Evolutionary conservation across 2,888 invertebrate genomes (phyloP), one percentile per base, ranked within the genome.

Genomic region (Aelia acuminata): DNA sequence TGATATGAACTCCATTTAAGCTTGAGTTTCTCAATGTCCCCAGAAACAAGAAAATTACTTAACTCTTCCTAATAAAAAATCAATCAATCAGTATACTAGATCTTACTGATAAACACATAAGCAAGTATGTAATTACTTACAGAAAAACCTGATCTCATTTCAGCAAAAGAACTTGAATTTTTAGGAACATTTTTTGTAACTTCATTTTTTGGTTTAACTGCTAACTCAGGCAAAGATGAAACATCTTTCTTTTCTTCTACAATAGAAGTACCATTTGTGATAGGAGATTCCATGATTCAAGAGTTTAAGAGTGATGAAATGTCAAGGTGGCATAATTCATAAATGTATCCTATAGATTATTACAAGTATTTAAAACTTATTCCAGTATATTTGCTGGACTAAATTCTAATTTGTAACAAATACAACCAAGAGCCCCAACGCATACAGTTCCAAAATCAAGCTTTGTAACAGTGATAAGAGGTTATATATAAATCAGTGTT

Each of bases 1-100:
- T 90, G 90, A 84, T 90, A 89, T 22, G 89, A 89, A 39, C 88
- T 88, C 89, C 89, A 89, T 88, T 86, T 89, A 47, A 48, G 80
- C 35, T 87, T 87, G 35, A 87, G 11, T 50, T 53, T 80, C n/a
- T 87, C 87, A 7, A 87, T 48, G 18, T 87, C 75, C 11, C 80
- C 80, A 50, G 87, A 47, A n/a, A 63, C 31, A 39, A 87, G 75
- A 50, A 50, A 87, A 47, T 53, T 50, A 31, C 3, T 50, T 11
- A 87, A 13, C 53, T 87, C 87, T 20, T 87, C 87, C 87, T 87
- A 20, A 3, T 22, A 35, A 84, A 47, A 87, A 15, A 35, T n/a
- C 31, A 43, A n/a, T 10, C 26, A 75, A 80, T 31, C 31, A 31
- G 20, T 85, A 50, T 13, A 85, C 4, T 8, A 85, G 49, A 7